These are phyloP conservation scores for Ictalurus punctatus DNA, from an alignment of 2,113 vertebrate genomes.

Conservation along the genomic window DNA sequence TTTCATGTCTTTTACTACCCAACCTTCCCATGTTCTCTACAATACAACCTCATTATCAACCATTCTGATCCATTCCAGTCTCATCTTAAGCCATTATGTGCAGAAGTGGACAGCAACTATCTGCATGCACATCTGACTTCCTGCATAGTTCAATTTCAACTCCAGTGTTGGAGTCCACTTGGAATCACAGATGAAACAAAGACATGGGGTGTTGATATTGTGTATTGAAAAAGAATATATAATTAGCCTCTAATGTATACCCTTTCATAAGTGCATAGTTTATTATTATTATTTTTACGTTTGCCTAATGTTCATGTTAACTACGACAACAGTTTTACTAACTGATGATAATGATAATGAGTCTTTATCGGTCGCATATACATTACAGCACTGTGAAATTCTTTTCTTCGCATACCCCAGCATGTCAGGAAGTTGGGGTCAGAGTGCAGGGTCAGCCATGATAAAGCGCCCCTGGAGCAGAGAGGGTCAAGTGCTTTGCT, in stretches of 20 bases:
- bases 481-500: no score
- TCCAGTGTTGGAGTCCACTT: not conserved
- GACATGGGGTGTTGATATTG: not conserved
- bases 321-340: not conserved
- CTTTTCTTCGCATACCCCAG: no score
- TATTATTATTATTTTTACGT: not conserved
- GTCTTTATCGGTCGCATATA: no score
- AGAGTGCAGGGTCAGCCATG: no score
- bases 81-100: not conserved
- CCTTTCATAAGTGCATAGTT: not conserved
- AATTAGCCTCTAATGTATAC: not conserved
- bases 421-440: no score
- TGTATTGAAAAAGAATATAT: not conserved
- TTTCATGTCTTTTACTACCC: not conserved
- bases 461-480: no score
- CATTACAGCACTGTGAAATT: no score
- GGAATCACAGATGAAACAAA: not conserved
- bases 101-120: not conserved
- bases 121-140: slow-evolving; percentile 9
- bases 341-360: not conserved
- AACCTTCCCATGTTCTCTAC: not conserved
- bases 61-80: not conserved
- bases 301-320: not conserved
- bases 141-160: slow-evolving; percentile 12
- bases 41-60: slow-evolving; percentile 12